Percentiles rank a stretch among this genome's conserved stretches.
phyloP scores from a whole-genome alignment of 2,113 vertebrate species.

The Cygnus buccinator region DNA sequence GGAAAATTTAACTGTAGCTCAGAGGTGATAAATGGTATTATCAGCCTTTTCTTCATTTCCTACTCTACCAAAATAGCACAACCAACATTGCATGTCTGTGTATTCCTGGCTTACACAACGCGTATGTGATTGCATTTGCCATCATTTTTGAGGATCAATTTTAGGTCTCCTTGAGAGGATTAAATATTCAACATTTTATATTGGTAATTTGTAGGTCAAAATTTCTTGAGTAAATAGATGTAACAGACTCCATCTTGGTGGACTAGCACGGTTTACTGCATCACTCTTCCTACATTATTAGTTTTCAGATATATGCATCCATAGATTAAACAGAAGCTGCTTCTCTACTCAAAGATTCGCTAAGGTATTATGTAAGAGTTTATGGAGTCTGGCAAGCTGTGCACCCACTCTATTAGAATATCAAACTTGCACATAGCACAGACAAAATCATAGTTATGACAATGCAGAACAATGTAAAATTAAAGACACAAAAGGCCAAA shows the following conservation, averaged over 20 bases:
- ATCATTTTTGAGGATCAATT: background rate
- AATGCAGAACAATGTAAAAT: background rate
- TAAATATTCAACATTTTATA: background rate
- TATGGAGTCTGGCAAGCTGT: background rate
- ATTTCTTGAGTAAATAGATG: background rate
- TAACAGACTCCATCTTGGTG: background rate
- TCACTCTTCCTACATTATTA: background rate
- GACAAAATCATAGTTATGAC: background rate
- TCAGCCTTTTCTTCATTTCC: slow-evolving; percentile 17
- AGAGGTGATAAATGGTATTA: background rate
- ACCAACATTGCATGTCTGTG: background rate
- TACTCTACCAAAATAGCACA: slow-evolving; percentile 27
- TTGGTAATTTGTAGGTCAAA: background rate
- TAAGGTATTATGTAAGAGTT: background rate
- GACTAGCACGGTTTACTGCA: background rate
- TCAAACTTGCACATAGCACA: background rate
- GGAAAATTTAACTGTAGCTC: background rate
- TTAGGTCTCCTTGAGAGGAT: background rate
- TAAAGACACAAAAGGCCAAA: background rate
- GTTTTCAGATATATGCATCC: background rate
- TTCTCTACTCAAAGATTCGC: background rate
- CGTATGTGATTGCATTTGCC: background rate
- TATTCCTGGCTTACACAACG: background rate
- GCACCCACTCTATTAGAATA: background rate
- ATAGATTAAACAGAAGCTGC: background rate